phyloP scores from a whole-genome alignment of 2,797 vertebrate species.

The Sebastes taczanowskii region DNA sequence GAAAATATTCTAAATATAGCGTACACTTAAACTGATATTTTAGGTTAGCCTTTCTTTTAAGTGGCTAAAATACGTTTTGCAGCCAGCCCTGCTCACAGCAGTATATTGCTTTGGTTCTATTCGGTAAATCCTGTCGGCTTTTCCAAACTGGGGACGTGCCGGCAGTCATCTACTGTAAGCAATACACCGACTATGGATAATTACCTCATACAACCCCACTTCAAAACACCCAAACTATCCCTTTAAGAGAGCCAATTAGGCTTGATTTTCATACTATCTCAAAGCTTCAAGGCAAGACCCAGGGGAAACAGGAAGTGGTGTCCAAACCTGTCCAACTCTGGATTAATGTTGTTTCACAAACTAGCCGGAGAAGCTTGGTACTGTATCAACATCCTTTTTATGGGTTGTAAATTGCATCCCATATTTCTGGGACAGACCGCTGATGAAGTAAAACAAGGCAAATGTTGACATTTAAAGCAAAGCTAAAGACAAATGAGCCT shows the following conservation, averaged over 20 bases:
- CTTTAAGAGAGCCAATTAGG: conserved; percentile 44
- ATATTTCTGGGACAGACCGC: conserved; percentile 15
- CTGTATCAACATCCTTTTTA: conserved; percentile 1
- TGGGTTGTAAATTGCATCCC: conserved; percentile 18
- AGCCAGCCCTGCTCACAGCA: no score
- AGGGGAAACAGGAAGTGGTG: conserved; percentile 2
- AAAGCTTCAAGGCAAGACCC: conserved; percentile 1
- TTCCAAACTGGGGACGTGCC: not conserved
- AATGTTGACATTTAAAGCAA: conserved; percentile 42
- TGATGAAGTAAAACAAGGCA: conserved; percentile 32
- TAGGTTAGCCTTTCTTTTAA: no score
- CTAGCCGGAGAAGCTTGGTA: not conserved
- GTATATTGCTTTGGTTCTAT: not conserved
- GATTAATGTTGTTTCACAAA: conserved; percentile 21
- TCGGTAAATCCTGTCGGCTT: not conserved
- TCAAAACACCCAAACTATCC: not conserved
- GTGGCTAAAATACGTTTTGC: no score
- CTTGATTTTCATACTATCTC: conserved; percentile 20
- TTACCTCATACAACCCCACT: not conserved
- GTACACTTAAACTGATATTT: no score
- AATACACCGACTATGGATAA: not conserved
- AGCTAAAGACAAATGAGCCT: conserved; percentile 27
- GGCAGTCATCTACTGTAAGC: not conserved
- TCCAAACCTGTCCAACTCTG: not conserved
- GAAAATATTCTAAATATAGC: no score